These are phyloP conservation scores for Sceloporus undulatus DNA, from an alignment of 2,113 vertebrate genomes.

Conservation along the genomic window DNA sequence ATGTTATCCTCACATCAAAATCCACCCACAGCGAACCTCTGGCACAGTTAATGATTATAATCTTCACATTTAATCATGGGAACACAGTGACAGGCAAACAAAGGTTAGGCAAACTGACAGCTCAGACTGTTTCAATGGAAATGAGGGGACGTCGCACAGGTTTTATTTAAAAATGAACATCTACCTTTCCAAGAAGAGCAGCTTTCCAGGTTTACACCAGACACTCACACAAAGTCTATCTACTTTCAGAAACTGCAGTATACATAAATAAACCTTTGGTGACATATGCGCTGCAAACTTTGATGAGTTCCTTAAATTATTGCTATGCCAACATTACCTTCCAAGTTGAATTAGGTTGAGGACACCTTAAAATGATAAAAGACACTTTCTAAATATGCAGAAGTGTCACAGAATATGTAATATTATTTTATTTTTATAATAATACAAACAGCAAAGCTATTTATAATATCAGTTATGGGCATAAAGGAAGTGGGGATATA, in stretches of 20 bases:
- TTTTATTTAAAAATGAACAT: slow-evolving; percentile 73
- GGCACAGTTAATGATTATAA: slow-evolving; percentile 83
- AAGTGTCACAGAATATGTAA: slow-evolving; percentile 46
- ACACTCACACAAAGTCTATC: slow-evolving; percentile 42
- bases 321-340: slow-evolving; percentile 49
- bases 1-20: slow-evolving; percentile 81
- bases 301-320: slow-evolving; percentile 55
- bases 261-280: slow-evolving; percentile 64
- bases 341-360: slow-evolving; percentile 53
- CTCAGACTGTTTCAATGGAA: slow-evolving; percentile 68
- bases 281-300: slow-evolving; percentile 49
- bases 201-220: slow-evolving; percentile 52
- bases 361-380: slow-evolving; percentile 46
- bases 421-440: neutral
- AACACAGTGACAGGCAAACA: slow-evolving; percentile 82
- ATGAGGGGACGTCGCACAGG: slow-evolving; percentile 47
- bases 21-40: slow-evolving; percentile 76
- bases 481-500: slow-evolving; percentile 40
- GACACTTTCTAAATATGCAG: slow-evolving; percentile 27
- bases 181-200: slow-evolving; percentile 45
- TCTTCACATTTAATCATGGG: slow-evolving; percentile 84
- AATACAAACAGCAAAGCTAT: slow-evolving; percentile 53
- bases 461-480: slow-evolving; percentile 27
- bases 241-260: slow-evolving; percentile 44
- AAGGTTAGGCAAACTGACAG: slow-evolving; percentile 83